Percentiles rank a stretch among this genome's conserved stretches.
phyloP scores from a whole-genome alignment of 2,797 vertebrate species.

The Lerista edwardsae region DNA sequence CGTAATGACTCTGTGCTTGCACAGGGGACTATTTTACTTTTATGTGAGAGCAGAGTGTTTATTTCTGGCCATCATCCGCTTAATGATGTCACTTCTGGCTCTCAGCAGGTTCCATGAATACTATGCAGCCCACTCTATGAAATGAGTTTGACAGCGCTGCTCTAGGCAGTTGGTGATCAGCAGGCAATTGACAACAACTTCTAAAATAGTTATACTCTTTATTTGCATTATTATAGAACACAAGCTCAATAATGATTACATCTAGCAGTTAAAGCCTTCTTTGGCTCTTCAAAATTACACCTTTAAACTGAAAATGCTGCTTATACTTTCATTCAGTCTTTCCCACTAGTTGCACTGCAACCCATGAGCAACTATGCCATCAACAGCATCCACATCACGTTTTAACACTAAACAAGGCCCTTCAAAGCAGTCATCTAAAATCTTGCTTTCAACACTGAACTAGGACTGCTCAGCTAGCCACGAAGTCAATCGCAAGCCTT shows the following conservation, averaged over 20 bases:
- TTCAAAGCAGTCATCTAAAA: not conserved
- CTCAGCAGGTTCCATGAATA: no score
- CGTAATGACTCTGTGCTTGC: no score
- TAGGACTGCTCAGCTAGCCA: not conserved
- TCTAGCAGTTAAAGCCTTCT: not conserved
- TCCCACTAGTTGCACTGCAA: not conserved
- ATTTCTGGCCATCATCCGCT: no score
- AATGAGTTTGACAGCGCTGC: not conserved
- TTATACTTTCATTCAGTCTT: not conserved
- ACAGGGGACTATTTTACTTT: no score
- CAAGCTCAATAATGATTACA: not conserved
- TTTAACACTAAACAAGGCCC: not conserved
- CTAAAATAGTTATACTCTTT: not conserved
- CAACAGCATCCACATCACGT: not conserved
- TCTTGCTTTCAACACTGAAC: not conserved
- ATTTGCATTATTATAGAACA: slow-evolving; percentile 3
- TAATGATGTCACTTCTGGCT: no score
- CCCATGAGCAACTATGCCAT: not conserved
- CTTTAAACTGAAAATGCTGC: not conserved
- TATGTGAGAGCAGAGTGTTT: no score
- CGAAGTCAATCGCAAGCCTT: not conserved
- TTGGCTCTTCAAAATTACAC: not conserved
- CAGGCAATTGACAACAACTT: not conserved
- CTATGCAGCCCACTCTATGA: no score
- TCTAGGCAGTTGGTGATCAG: not conserved